A percentile compares a stretch with the other conserved stretches of the same genome.
Evolutionary conservation across 2,113 vertebrate species (phyloP).

Genomic region (Catharus fuscescens): DNA sequence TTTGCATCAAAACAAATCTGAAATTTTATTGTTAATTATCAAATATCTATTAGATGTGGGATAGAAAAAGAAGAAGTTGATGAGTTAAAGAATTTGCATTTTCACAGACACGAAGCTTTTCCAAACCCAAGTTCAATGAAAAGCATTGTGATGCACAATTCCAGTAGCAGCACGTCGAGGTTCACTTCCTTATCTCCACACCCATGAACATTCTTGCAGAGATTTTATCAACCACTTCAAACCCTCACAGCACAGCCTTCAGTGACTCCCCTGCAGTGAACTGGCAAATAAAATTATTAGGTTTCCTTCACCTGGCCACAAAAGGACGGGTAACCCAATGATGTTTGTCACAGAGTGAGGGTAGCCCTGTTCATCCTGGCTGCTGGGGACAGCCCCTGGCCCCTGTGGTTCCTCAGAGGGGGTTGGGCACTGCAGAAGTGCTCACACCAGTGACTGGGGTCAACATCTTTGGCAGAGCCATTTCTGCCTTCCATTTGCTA

Average conservation of each 20-base stretch:
- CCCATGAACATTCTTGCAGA: not conserved
- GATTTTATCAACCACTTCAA: not conserved
- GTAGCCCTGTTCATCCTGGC: not conserved
- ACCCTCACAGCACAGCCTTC: not conserved
- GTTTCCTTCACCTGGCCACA: not conserved
- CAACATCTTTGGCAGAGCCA: fast-evolving
- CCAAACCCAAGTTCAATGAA: not conserved
- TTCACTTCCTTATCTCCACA: not conserved
- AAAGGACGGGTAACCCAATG: not conserved
- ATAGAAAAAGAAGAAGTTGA: not conserved
- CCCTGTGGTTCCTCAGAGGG: not conserved
- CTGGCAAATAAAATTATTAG: not conserved
- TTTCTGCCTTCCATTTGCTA: not conserved
- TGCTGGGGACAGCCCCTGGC: not conserved
- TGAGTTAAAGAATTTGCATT: not conserved
- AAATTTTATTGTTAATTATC: not conserved
- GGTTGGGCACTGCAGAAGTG: not conserved
- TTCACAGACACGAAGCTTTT: not conserved
- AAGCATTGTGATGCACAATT: not conserved
- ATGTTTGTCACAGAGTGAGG: not conserved
- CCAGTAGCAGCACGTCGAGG: not conserved
- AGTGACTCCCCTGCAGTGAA: fast-evolving
- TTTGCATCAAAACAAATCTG: not conserved
- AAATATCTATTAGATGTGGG: not conserved
- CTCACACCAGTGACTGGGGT: not conserved